Conservation (phyloP, 2,888 invertebrate genomes). For the Pyrochroa serraticornis region DNA sequence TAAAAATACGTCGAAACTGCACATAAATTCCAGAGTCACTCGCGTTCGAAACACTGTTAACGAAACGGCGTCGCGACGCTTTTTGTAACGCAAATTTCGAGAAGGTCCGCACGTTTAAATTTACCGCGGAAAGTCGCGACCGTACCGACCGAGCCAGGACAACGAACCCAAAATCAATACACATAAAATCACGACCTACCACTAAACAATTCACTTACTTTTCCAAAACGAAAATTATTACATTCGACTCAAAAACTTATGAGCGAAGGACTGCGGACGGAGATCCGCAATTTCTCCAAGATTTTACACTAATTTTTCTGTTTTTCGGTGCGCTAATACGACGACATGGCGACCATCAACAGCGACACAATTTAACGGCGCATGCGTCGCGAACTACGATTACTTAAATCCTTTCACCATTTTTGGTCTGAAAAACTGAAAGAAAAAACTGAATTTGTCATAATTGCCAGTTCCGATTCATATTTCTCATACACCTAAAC, state of each 20-base stretch:
- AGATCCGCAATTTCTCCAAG: constrained; percentile 16
- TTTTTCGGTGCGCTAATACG: constrained; percentile 13
- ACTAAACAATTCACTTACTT: constrained; percentile 43
- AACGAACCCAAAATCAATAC: constrained; percentile 40
- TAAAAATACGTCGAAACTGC: constrained; percentile 27
- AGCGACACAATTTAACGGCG: constrained; percentile 6
- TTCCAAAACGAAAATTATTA: constrained; percentile 37
- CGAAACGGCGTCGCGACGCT: constrained; percentile 1
- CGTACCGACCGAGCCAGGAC: constrained; percentile 18
- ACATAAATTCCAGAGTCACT: constrained; percentile 29
- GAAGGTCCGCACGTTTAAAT: constrained; percentile 13
- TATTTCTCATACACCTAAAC: no score
- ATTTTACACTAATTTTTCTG: constrained; percentile 9
- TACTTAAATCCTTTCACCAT: background rate
- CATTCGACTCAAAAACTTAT: constrained; percentile 17
- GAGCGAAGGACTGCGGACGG: constrained; percentile 5
- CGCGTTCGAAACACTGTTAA: constrained; percentile 10
- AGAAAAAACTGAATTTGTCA: background rate
- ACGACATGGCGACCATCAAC: constrained; percentile 16
- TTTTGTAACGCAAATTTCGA: constrained; percentile 3
- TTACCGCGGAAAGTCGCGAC: constrained; percentile 22
- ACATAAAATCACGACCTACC: constrained; percentile 40
- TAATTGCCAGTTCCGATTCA: background rate
- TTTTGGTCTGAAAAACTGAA: background rate
- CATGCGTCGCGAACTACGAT: constrained; percentile 8